Percentiles rank a stretch among this genome's conserved stretches.
Evolutionary conservation across 2,113 vertebrate species (phyloP).

Genomic region (Irena cyanogastra): DNA sequence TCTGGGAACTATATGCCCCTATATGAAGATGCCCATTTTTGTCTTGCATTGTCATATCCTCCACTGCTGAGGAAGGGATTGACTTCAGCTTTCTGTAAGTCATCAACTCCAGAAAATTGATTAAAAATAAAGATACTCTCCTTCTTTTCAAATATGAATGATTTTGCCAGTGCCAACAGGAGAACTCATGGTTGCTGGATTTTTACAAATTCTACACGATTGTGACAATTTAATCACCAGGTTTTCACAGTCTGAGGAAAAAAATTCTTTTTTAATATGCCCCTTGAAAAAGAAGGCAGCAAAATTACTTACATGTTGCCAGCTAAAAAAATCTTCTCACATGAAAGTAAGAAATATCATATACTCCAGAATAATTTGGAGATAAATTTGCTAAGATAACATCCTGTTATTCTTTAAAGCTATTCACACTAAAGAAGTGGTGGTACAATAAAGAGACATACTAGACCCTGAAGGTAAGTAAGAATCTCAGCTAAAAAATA

Average conservation of each 20-base stretch:
- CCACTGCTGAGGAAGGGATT: background rate
- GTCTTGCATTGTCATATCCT: background rate
- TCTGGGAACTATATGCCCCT: background rate
- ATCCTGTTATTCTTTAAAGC: background rate
- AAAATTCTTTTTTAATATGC: background rate
- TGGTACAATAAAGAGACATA: background rate
- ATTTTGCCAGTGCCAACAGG: background rate
- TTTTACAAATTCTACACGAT: background rate
- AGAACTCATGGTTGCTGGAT: background rate
- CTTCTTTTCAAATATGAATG: background rate
- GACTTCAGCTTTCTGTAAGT: background rate
- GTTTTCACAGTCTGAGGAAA: background rate
- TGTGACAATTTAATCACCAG: background rate
- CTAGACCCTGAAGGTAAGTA: background rate
- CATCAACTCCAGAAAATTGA: background rate
- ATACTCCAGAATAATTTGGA: background rate
- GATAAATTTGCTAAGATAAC: background rate
- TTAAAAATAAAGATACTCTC: background rate
- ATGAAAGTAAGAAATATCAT: background rate
- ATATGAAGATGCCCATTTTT: background rate
- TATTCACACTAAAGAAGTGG: background rate
- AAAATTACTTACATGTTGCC: background rate
- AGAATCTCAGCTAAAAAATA: background rate
- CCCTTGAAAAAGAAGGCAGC: background rate
- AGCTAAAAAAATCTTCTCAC: background rate